Evolutionary conservation across 2,797 vertebrate species (phyloP).

Genomic region (Balearica regulorum): DNA sequence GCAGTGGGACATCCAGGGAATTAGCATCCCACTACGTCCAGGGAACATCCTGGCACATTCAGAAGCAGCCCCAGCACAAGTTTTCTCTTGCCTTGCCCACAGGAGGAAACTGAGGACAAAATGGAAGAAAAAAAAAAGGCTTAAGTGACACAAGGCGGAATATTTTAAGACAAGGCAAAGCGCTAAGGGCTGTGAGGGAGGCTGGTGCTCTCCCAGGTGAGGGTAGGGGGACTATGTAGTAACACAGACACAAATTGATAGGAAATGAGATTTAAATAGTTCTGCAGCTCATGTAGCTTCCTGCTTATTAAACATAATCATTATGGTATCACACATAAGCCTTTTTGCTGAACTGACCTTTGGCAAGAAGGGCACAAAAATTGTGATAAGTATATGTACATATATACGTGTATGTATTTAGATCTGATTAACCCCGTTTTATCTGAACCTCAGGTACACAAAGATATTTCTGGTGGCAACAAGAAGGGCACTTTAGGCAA

Average conservation of each 20-base stretch:
- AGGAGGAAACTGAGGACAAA: neutral
- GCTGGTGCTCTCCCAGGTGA: neutral
- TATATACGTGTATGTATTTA: neutral
- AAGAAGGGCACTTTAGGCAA: neutral
- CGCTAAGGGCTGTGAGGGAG: neutral
- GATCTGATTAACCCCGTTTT: neutral
- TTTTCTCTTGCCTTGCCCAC: neutral
- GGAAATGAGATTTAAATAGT: neutral
- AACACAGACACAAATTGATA: neutral
- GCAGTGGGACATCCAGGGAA: neutral
- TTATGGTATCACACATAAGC: neutral
- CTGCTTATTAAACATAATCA: neutral
- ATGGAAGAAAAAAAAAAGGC: fast-evolving
- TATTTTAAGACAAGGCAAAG: neutral
- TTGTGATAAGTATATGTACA: neutral
- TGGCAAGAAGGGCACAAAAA: neutral
- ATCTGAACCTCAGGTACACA: neutral
- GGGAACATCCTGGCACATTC: neutral
- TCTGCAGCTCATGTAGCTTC: neutral
- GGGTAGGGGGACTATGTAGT: neutral
- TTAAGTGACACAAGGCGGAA: neutral
- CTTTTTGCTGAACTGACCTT: neutral
- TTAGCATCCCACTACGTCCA: neutral
- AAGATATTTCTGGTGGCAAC: neutral
- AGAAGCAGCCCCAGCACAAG: neutral